Percentiles rank a stretch among this genome's conserved stretches.
phyloP scores from a whole-genome alignment of 1,140 invertebrate genomes.

The Anadara kagoshimensis region DNA sequence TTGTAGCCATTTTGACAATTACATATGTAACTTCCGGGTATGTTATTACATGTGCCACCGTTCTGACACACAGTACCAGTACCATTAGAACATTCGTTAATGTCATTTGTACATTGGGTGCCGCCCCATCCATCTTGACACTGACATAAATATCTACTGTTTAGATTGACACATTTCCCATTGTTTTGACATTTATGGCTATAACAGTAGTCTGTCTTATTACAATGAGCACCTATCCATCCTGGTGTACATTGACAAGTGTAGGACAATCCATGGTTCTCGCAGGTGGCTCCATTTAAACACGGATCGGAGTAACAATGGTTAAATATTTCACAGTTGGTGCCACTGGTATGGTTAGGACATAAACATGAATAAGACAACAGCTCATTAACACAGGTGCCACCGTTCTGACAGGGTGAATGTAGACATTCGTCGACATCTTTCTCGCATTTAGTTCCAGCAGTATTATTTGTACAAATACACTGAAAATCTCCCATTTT shows the following conservation, averaged over 20 bases:
- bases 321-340: background rate
- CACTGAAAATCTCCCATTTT: slow-evolving; percentile 24
- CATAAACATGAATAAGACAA: background rate
- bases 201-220: slow-evolving; percentile 23
- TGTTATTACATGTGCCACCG: slow-evolving; percentile 94
- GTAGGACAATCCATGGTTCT: background rate
- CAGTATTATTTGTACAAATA: slow-evolving; percentile 67
- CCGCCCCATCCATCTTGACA: slow-evolving; percentile 65
- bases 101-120: slow-evolving; percentile 40
- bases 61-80: slow-evolving; percentile 97
- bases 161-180: slow-evolving; percentile 28
- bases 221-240: slow-evolving; percentile 25
- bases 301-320: background rate
- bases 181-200: slow-evolving; percentile 3
- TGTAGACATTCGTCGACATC: slow-evolving; percentile 8
- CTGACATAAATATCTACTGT: slow-evolving; percentile 49
- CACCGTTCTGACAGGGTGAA: background rate
- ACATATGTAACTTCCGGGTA: slow-evolving; percentile 54
- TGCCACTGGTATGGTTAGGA: background rate
- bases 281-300: background rate
- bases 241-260: background rate
- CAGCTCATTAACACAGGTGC: background rate
- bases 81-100: slow-evolving; percentile 53
- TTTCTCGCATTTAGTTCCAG: slow-evolving; percentile 47
- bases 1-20: slow-evolving; percentile 93